phyloP scores from a whole-genome alignment of 2,797 vertebrate genomes.

The Gallinago nigripennis region DNA sequence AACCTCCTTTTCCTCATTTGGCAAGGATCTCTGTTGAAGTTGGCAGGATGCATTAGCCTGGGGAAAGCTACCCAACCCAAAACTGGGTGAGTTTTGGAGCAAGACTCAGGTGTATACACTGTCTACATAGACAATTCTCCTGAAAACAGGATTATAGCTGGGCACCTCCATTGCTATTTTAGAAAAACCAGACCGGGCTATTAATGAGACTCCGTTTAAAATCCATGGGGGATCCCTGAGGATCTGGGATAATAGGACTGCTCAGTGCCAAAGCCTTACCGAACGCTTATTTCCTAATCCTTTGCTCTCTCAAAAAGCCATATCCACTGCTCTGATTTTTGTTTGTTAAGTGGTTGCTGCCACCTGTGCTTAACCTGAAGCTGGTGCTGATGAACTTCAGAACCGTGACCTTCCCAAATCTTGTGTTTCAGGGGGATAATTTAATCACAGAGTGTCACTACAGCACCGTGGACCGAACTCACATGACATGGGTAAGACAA shows the following conservation, averaged over 20 bases:
- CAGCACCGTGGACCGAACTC: constrained; percentile 81
- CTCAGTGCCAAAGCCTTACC: background rate
- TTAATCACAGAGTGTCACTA: constrained; percentile 89
- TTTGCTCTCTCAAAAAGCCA: background rate
- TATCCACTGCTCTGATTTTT: background rate
- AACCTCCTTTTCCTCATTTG: constrained; percentile 31
- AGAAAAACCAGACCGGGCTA: background rate
- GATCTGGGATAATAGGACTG: background rate
- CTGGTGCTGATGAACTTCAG: background rate
- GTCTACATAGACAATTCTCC: background rate
- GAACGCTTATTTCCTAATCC: background rate
- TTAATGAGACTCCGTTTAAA: background rate
- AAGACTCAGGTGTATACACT: background rate
- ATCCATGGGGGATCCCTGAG: background rate
- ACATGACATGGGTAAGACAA: constrained; percentile 88
- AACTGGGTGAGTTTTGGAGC: background rate
- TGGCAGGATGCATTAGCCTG: background rate
- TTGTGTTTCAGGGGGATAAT: constrained; percentile 83
- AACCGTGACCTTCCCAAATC: constrained; percentile 14
- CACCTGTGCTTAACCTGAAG: background rate
- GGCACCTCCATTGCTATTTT: background rate
- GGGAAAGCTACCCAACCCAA: background rate
- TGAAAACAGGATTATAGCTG: background rate
- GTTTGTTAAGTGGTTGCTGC: background rate
- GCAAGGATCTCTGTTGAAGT: background rate